Conservation (phyloP, 2,113 vertebrate species). For the Scalopus aquaticus region DNA sequence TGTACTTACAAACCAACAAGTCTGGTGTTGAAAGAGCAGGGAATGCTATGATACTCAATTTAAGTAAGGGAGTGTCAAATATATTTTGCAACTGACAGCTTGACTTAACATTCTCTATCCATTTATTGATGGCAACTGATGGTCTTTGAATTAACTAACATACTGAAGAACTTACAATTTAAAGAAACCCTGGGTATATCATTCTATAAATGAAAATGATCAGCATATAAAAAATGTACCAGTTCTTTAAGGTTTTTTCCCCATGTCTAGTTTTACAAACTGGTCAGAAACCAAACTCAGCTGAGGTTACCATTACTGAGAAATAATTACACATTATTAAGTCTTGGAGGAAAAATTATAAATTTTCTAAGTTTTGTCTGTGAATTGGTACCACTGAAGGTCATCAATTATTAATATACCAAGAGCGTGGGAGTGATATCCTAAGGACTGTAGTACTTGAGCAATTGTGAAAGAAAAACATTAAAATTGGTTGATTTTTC, state of each 20-base stretch:
- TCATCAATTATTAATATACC: not conserved
- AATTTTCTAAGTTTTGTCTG: not conserved
- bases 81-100: not conserved
- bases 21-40: not conserved
- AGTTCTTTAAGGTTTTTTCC: slow-evolving; percentile 19
- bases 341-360: slow-evolving; percentile 15
- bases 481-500: slow-evolving; percentile 28
- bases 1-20: not conserved
- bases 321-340: slow-evolving; percentile 41
- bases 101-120: not conserved
- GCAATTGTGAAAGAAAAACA: slow-evolving; percentile 10
- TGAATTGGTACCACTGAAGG: slow-evolving; percentile 6
- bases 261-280: not conserved
- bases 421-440: not conserved
- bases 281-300: not conserved
- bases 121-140: not conserved
- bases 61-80: not conserved
- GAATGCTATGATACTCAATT: not conserved
- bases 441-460: not conserved
- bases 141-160: not conserved
- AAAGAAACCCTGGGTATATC: not conserved
- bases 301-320: not conserved
- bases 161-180: not conserved
- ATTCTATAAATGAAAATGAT: slow-evolving; percentile 21
- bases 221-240: not conserved